A percentile compares a stretch with the other conserved stretches of the same genome.
Conservation (phyloP, 2,797 vertebrate genomes). For the Anguilla obscura region DNA sequence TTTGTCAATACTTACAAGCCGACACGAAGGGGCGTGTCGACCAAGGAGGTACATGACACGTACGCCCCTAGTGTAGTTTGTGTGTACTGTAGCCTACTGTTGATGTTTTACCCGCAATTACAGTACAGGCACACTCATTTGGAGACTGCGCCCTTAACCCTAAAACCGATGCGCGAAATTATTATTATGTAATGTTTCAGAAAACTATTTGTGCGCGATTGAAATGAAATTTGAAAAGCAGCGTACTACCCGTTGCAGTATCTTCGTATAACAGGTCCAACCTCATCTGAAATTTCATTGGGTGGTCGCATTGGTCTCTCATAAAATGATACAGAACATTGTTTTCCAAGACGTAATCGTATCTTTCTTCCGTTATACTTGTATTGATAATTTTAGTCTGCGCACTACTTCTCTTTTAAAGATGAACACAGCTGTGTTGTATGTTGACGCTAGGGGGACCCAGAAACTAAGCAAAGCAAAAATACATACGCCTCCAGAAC, state of each 20-base stretch:
- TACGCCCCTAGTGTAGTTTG: background rate
- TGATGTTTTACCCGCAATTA: background rate
- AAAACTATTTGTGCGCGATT: background rate
- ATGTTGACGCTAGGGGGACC: background rate
- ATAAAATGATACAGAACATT: background rate
- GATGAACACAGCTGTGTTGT: background rate
- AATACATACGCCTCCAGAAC: background rate
- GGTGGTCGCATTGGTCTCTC: background rate
- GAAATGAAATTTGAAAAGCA: background rate
- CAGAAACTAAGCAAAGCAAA: background rate
- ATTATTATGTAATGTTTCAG: background rate
- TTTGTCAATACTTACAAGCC: background rate
- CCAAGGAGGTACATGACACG: background rate
- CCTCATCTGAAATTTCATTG: background rate
- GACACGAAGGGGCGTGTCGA: background rate
- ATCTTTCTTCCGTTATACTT: too few relatives aligned
- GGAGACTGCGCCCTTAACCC: background rate
- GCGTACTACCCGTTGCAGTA: background rate
- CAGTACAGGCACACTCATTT: background rate
- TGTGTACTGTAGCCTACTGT: background rate
- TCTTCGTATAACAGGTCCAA: background rate
- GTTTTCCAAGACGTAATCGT: too few relatives aligned
- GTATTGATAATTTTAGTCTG: background rate
- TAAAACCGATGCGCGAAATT: background rate
- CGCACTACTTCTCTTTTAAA: background rate